phyloP scores from a whole-genome alignment of 2,113 vertebrate species.

The Sardina pilchardus region DNA sequence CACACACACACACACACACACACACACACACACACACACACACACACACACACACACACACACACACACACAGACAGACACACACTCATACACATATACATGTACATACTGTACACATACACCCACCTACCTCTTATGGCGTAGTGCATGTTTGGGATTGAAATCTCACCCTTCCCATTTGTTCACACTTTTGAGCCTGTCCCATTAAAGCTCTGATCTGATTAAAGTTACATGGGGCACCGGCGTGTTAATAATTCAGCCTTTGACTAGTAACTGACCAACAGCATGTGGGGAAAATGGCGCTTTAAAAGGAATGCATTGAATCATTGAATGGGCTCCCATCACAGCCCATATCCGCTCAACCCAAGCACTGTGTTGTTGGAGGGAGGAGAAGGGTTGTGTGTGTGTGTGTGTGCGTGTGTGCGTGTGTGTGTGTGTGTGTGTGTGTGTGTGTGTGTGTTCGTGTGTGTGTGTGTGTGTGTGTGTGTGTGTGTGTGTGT shows the following conservation, averaged over 20 bases:
- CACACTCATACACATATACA: background rate
- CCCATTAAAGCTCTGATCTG: background rate
- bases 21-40: background rate
- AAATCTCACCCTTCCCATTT: background rate
- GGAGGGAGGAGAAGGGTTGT: background rate
- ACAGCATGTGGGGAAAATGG: background rate
- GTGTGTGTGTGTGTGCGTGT: background rate
- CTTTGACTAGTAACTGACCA: background rate
- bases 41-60: background rate
- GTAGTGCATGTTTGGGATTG: background rate
- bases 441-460: too few species aligned
- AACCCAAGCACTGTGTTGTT: background rate
- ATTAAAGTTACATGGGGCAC: background rate
- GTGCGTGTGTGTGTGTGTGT: too few species aligned
- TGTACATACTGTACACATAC: too few species aligned
- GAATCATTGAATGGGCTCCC: background rate
- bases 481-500: background rate
- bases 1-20: background rate
- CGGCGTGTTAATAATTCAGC: background rate
- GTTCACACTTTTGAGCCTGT: background rate
- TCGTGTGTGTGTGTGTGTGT: background rate
- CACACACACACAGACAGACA: conserved; percentile 6
- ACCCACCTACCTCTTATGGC: background rate
- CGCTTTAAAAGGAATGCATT: background rate
- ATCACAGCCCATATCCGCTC: background rate